These are phyloP conservation scores for Pangasius mekongensis DNA, from an alignment of 2,797 vertebrate species.

Conservation along the genomic window DNA sequence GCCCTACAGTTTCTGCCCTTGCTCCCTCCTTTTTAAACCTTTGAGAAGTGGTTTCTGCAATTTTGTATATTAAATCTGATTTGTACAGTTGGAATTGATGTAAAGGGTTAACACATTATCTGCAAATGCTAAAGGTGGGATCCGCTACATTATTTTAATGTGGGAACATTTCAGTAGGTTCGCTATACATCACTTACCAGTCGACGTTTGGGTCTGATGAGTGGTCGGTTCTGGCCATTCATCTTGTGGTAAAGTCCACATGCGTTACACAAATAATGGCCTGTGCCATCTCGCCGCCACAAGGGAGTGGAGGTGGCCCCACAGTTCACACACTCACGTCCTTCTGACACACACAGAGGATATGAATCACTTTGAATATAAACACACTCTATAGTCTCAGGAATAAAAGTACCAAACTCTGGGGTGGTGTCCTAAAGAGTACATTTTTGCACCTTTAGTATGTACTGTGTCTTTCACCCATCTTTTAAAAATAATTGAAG, in stretches of 20 bases:
- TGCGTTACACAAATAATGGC: slow-evolving; percentile 98
- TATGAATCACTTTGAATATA: neutral
- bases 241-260: slow-evolving; percentile 99
- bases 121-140: neutral
- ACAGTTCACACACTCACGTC: slow-evolving; percentile 97
- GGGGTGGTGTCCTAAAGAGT: neutral
- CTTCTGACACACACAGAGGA: slow-evolving; percentile 76
- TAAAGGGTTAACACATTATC: neutral
- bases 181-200: slow-evolving; percentile 83
- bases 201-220: slow-evolving; percentile 96
- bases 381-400: neutral
- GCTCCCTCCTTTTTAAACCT: neutral
- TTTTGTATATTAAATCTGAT: neutral
- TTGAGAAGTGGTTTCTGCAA: neutral
- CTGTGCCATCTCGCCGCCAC: slow-evolving; percentile 95
- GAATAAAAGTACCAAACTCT: neutral
- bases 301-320: slow-evolving; percentile 95
- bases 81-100: neutral
- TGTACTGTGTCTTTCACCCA: neutral
- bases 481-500: neutral
- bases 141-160: neutral
- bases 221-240: slow-evolving; percentile 98
- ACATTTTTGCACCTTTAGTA: neutral
- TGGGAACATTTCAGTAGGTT: neutral
- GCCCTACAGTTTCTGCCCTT: slow-evolving; percentile 10